These are phyloP conservation scores for Automeris io DNA, from an alignment of 2,888 invertebrate genomes.

Conservation along the genomic window DNA sequence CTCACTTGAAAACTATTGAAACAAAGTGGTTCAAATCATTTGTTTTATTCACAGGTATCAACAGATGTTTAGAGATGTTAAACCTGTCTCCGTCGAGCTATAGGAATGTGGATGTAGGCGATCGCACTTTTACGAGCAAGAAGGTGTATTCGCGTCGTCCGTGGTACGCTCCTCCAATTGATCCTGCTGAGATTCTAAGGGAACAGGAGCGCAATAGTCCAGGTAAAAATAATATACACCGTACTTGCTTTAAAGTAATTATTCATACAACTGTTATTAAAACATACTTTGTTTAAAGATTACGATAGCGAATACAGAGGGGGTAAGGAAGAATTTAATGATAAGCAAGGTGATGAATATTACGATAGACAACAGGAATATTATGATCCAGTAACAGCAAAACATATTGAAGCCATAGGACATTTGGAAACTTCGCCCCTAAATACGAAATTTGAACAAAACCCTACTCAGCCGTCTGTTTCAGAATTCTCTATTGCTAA, in stretches of 20 bases:
- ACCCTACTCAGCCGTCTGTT: slow-evolving; percentile 45
- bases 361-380: slow-evolving; percentile 44
- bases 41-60: slow-evolving; percentile 43
- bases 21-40: too few relatives aligned
- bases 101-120: slow-evolving; percentile 51
- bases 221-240: slow-evolving; percentile 21
- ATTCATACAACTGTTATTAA: too few relatives aligned
- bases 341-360: slow-evolving; percentile 36
- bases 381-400: slow-evolving; percentile 47
- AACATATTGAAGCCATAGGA: slow-evolving; percentile 33
- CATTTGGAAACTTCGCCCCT: slow-evolving; percentile 34
- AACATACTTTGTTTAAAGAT: slow-evolving; percentile 25
- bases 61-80: slow-evolving; percentile 72
- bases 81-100: slow-evolving; percentile 62
- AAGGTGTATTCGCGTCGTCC: slow-evolving; percentile 61
- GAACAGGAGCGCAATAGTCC: slow-evolving; percentile 31
- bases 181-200: slow-evolving; percentile 41
- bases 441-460: slow-evolving; percentile 36
- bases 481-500: slow-evolving; percentile 60
- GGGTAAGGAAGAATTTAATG: slow-evolving; percentile 22
- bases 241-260: too few relatives aligned
- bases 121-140: slow-evolving; percentile 53
- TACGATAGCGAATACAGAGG: slow-evolving; percentile 47
- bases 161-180: slow-evolving; percentile 60
- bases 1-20: too few relatives aligned